These are phyloP conservation scores for Odocoileus virginianus DNA, from an alignment of 2,113 vertebrate genomes.

Conservation along the genomic window DNA sequence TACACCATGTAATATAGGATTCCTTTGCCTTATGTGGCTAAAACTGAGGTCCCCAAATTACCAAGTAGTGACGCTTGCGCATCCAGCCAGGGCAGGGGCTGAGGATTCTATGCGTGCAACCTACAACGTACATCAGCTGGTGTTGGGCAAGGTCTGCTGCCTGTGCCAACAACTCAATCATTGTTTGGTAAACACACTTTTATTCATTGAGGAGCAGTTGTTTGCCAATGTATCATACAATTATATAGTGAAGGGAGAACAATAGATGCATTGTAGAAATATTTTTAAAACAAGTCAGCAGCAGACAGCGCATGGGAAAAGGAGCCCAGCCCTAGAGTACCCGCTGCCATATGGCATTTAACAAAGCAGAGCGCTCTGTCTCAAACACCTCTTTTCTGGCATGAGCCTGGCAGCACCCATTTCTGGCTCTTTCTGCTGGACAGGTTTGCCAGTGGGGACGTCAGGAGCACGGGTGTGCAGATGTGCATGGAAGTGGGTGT, in stretches of 20 bases:
- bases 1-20: neutral
- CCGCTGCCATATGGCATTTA: slow-evolving; percentile 49
- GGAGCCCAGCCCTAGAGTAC: neutral
- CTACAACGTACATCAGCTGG: slow-evolving; percentile 60
- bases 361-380: slow-evolving; percentile 5
- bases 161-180: slow-evolving; percentile 66
- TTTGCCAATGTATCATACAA: slow-evolving; percentile 69
- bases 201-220: slow-evolving; percentile 73
- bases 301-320: slow-evolving; percentile 50
- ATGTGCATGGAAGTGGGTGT: neutral
- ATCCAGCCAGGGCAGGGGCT: neutral
- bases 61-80: neutral
- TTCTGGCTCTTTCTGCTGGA: neutral
- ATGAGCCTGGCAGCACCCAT: neutral
- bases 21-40: neutral
- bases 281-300: slow-evolving; percentile 57
- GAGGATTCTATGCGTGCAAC: slow-evolving; percentile 4
- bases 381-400: neutral
- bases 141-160: slow-evolving; percentile 44
- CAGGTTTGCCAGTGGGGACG: neutral
- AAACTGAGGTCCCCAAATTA: neutral
- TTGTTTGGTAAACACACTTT: slow-evolving; percentile 73
- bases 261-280: slow-evolving; percentile 74
- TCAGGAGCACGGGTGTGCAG: neutral
- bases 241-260: slow-evolving; percentile 69